Conservation (phyloP, 2,888 invertebrate species). For the Drosophila neonasuta region DNA sequence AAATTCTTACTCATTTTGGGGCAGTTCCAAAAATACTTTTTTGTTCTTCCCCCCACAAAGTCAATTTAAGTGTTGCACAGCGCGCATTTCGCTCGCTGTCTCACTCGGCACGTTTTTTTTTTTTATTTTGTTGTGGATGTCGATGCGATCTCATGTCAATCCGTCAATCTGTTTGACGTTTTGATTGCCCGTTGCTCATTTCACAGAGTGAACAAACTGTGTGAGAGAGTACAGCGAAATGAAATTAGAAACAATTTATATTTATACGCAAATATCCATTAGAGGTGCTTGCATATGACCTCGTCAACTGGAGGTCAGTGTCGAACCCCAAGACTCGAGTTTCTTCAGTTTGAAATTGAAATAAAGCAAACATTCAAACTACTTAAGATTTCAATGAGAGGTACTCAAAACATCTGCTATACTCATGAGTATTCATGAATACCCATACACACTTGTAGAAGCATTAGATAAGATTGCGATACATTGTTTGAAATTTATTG, state of each 20-base stretch:
- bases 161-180: slow-evolving; percentile 63
- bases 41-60: slow-evolving; percentile 2
- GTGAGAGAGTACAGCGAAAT: slow-evolving; percentile 17
- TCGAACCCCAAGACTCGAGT: slow-evolving; percentile 16
- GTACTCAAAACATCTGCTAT: slow-evolving; percentile 5
- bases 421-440: slow-evolving; percentile 14
- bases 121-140: slow-evolving; percentile 21
- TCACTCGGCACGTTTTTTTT: not conserved
- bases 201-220: slow-evolving; percentile 29
- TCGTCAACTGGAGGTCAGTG: slow-evolving; percentile 62
- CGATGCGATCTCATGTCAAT: slow-evolving; percentile 60
- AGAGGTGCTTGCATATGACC: slow-evolving; percentile 49
- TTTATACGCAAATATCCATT: slow-evolving; percentile 57
- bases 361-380: slow-evolving; percentile 5
- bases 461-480: slow-evolving; percentile 44
- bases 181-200: slow-evolving; percentile 61
- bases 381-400: slow-evolving; percentile 24
- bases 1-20: slow-evolving; percentile 16
- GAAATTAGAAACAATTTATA: slow-evolving; percentile 61
- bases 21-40: slow-evolving; percentile 46
- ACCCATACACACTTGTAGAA: not conserved
- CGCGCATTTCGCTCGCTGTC: slow-evolving; percentile 4
- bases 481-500: slow-evolving; percentile 4
- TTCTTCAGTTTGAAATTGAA: slow-evolving; percentile 10
- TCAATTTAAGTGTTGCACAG: slow-evolving; percentile 34